Evolutionary conservation across 2,113 vertebrate genomes (phyloP).

Genomic region (Helogale parvula): DNA sequence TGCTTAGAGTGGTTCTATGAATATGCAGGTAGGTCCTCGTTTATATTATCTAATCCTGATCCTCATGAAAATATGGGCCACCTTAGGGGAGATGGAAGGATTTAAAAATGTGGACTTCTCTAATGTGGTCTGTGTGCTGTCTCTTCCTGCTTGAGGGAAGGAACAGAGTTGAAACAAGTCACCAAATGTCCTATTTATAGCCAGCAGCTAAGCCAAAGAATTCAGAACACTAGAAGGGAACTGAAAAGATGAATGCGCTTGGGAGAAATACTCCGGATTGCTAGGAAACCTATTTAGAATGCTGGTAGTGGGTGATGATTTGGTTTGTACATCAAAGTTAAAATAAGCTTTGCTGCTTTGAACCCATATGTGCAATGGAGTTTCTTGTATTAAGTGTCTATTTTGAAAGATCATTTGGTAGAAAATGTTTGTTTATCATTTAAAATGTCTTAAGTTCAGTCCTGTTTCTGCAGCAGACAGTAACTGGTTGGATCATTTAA

Average conservation of each 20-base stretch:
- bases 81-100: background rate
- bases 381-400: conserved; percentile 35
- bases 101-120: background rate
- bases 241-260: conserved; percentile 65
- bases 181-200: conserved; percentile 63
- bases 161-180: conserved; percentile 57
- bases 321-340: conserved; percentile 39
- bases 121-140: conserved; percentile 78
- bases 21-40: conserved; percentile 92
- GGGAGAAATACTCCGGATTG: conserved; percentile 56
- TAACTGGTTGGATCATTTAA: background rate
- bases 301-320: conserved; percentile 33
- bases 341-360: conserved; percentile 50
- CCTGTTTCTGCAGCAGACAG: background rate
- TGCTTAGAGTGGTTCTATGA: conserved; percentile 99
- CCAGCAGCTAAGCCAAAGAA: conserved; percentile 58
- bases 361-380: background rate
- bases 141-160: background rate
- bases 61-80: background rate
- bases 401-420: conserved; percentile 54
- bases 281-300: conserved; percentile 57
- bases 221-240: conserved; percentile 60
- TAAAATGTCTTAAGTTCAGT: conserved; percentile 35
- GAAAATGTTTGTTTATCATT: conserved; percentile 44
- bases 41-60: background rate